Evolutionary conservation across 2,797 vertebrate genomes (phyloP).

Genomic region (Dryobates pubescens): DNA sequence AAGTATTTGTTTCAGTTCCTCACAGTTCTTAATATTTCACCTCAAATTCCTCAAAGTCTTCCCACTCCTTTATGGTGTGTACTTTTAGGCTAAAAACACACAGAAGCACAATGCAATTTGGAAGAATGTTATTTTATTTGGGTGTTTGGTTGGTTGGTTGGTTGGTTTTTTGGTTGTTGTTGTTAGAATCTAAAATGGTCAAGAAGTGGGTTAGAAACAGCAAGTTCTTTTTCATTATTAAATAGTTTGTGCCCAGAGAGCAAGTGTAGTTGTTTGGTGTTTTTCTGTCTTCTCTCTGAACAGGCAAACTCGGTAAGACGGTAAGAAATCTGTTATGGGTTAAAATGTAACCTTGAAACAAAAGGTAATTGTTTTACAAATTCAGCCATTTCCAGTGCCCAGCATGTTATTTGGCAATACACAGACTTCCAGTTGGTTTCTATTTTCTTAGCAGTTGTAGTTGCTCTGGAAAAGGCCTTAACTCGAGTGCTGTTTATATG

Average conservation of each 20-base stretch:
- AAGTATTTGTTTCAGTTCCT: background rate
- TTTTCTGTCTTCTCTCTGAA: background rate
- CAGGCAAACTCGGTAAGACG: background rate
- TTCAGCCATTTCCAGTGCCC: background rate
- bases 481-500: background rate
- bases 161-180: background rate
- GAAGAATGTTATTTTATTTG: background rate
- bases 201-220: slow-evolving; percentile 3
- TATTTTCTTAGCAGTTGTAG: slow-evolving; percentile 25
- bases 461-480: slow-evolving; percentile 1
- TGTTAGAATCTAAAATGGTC: background rate
- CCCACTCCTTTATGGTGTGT: background rate
- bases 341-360: slow-evolving; percentile 32
- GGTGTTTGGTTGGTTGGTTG: too few relatives aligned
- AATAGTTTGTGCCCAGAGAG: background rate
- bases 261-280: background rate
- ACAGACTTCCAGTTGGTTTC: slow-evolving; percentile 20
- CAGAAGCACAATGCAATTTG: background rate
- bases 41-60: background rate
- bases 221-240: background rate
- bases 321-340: background rate
- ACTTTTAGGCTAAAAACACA: background rate
- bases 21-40: background rate
- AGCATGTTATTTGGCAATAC: slow-evolving; percentile 1
- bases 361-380: slow-evolving; percentile 13